phyloP scores from a whole-genome alignment of 2,113 vertebrate genomes.

The Syngnathus floridae region DNA sequence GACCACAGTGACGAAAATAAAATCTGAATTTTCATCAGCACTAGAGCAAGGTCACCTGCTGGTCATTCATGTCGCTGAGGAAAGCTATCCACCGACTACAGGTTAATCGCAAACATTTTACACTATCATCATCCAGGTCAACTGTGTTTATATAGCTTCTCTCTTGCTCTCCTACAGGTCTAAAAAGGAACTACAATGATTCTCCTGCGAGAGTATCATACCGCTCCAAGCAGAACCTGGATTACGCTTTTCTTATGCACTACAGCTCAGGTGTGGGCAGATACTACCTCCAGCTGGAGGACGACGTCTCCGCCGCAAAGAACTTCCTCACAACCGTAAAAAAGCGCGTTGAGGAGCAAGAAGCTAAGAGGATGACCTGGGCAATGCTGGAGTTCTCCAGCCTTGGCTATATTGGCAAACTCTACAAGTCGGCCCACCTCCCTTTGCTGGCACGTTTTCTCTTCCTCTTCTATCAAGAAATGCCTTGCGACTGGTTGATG shows the following conservation, averaged over 20 bases:
- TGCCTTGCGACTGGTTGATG: conserved; percentile 81
- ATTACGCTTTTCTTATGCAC: conserved; percentile 77
- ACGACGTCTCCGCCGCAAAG: conserved; percentile 63
- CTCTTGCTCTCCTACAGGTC: conserved; percentile 30
- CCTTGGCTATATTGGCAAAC: conserved; percentile 82
- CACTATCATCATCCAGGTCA: background rate
- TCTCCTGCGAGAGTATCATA: conserved; percentile 70
- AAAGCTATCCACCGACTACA: conserved; percentile 61
- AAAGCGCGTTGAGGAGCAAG: conserved; percentile 45
- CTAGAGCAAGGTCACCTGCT: conserved; percentile 70
- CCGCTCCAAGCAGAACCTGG: conserved; percentile 82
- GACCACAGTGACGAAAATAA: conserved; percentile 34
- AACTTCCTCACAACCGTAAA: conserved; percentile 73
- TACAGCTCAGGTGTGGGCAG: conserved; percentile 72
- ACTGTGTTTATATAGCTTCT: background rate
- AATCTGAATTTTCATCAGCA: conserved; percentile 50
- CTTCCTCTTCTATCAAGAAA: conserved; percentile 82
- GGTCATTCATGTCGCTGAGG: conserved; percentile 61
- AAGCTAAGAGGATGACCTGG: conserved; percentile 65
- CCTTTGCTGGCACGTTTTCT: conserved; percentile 75
- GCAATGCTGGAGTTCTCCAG: conserved; percentile 81
- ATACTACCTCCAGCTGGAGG: conserved; percentile 85
- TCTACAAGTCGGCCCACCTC: conserved; percentile 75
- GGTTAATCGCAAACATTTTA: conserved; percentile 29
- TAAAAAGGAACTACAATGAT: conserved; percentile 73